Conservation (phyloP, 2,113 vertebrate species). For the Fregata magnificens region DNA sequence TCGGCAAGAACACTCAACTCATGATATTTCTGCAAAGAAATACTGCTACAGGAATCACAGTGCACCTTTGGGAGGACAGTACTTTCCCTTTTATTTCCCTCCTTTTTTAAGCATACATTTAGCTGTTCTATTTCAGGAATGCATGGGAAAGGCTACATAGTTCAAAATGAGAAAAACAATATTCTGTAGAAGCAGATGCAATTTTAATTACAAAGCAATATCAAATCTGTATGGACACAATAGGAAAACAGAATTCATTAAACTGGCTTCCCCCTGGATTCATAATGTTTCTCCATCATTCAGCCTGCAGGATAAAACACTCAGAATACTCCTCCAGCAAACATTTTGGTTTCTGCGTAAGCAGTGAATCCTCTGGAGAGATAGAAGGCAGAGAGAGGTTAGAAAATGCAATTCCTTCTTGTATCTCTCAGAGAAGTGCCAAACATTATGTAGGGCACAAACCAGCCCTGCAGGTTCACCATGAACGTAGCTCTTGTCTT, state of each 20-base stretch:
- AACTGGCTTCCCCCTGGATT: neutral
- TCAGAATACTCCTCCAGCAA: neutral
- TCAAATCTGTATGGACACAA: neutral
- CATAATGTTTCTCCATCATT: neutral
- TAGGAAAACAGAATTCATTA: neutral
- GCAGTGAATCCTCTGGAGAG: neutral
- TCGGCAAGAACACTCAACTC: neutral
- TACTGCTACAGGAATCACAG: neutral
- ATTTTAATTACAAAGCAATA: constrained; percentile 1
- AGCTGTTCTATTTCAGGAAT: neutral
- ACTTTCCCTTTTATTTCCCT: neutral
- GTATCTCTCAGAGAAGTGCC: neutral
- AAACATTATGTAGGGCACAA: neutral
- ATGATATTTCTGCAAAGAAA: neutral
- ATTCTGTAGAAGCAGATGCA: neutral
- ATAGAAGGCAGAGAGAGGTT: neutral
- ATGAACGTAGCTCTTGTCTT: neutral
- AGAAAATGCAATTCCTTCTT: neutral
- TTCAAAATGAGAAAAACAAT: neutral
- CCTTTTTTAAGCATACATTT: neutral
- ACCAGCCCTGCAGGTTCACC: neutral
- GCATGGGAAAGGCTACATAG: neutral
- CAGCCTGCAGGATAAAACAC: neutral
- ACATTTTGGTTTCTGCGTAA: neutral
- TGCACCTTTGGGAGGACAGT: neutral